Evolutionary conservation across 2,888 invertebrate genomes (phyloP).

Genomic region (Tenthredo livida): DNA sequence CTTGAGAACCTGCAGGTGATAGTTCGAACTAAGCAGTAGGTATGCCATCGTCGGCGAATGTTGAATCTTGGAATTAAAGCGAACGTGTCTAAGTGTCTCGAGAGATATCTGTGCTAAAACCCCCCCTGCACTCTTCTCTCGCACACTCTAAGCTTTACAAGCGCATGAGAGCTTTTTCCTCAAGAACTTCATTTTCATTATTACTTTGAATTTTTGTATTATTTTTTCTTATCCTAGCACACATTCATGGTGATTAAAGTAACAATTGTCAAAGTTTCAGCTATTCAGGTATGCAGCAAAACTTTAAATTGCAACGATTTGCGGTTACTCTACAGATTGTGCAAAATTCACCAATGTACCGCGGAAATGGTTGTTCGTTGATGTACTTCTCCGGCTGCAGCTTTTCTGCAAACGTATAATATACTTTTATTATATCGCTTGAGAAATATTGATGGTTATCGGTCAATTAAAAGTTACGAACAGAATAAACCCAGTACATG

Average conservation of each 20-base stretch:
- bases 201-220: neutral
- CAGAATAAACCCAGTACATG: neutral
- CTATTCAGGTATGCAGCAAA: conserved; percentile 38
- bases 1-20: conserved; percentile 7
- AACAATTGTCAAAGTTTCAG: conserved; percentile 29
- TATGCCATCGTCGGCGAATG: neutral
- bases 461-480: conserved; percentile 39
- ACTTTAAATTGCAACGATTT: conserved; percentile 48
- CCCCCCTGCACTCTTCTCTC: neutral
- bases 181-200: conserved; percentile 38
- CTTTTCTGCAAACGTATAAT: neutral
- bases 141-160: neutral
- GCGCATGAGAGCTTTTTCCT: conserved; percentile 28
- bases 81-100: conserved; percentile 24
- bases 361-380: conserved; percentile 14
- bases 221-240: neutral
- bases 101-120: neutral
- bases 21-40: neutral
- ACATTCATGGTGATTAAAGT: conserved; percentile 28
- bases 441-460: conserved; percentile 21
- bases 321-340: conserved; percentile 10
- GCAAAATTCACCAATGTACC: conserved; percentile 28
- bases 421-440: conserved; percentile 4
- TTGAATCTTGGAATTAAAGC: conserved; percentile 18
- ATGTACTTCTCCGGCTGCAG: neutral